These are phyloP conservation scores for Asbolus verrucosus DNA, from an alignment of 1,140 invertebrate genomes.

Conservation along the genomic window DNA sequence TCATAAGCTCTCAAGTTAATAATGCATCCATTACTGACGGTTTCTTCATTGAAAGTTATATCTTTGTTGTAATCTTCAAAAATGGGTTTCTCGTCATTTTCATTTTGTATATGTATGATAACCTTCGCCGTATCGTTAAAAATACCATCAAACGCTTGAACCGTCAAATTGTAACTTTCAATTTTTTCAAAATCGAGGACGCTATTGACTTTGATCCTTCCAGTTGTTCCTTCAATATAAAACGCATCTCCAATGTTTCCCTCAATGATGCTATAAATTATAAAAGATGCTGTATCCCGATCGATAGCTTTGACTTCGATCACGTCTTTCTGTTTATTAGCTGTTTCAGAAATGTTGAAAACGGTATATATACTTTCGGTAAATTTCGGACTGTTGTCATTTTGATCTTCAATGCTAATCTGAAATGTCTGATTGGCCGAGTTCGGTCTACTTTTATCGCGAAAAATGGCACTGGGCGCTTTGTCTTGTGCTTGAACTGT, in stretches of 20 bases:
- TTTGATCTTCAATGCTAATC: slow-evolving; percentile 91
- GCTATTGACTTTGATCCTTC: slow-evolving; percentile 82
- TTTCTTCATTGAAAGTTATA: slow-evolving; percentile 79
- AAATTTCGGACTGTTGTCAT: slow-evolving; percentile 89
- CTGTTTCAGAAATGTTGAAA: slow-evolving; percentile 82
- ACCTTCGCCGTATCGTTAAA: slow-evolving; percentile 82
- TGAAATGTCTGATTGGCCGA: slow-evolving; percentile 80
- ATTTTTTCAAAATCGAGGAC: slow-evolving; percentile 88
- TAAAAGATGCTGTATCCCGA: slow-evolving; percentile 83
- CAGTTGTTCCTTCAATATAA: slow-evolving; percentile 81
- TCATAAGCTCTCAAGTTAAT: slow-evolving; percentile 81
- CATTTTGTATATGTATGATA: slow-evolving; percentile 81
- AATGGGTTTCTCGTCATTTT: slow-evolving; percentile 86
- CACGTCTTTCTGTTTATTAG: slow-evolving; percentile 82
- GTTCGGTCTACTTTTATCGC: slow-evolving; percentile 76
- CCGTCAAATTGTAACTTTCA: slow-evolving; percentile 80
- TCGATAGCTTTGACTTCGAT: slow-evolving; percentile 86
- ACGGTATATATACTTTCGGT: slow-evolving; percentile 79
- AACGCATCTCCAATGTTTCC: slow-evolving; percentile 85
- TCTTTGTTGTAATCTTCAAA: slow-evolving; percentile 75
- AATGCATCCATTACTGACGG: slow-evolving; percentile 74
- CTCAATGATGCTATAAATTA: slow-evolving; percentile 81
- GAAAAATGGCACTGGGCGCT: slow-evolving; percentile 83
- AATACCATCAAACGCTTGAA: slow-evolving; percentile 82
- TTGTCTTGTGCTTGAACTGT: slow-evolving; percentile 88